A percentile compares a stretch with the other conserved stretches of the same genome.
Conservation (phyloP, 2,888 invertebrate genomes). For the Drosophila longiperda region DNA sequence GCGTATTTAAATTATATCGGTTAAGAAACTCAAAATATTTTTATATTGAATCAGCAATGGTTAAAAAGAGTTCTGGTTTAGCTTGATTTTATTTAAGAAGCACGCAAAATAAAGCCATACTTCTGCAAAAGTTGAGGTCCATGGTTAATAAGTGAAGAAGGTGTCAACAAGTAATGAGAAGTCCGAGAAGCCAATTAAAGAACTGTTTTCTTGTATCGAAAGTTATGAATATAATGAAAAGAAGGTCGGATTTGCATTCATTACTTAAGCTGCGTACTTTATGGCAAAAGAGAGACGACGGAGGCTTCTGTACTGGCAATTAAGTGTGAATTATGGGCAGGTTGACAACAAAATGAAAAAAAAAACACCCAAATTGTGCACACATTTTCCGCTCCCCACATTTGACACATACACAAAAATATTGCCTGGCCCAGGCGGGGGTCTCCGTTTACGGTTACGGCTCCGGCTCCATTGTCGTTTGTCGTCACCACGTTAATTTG, state of each 20-base stretch:
- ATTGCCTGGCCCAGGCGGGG: not conserved
- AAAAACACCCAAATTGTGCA: conserved; percentile 35
- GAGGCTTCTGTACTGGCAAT: conserved; percentile 22
- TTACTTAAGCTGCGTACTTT: conserved; percentile 30
- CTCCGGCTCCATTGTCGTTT: not conserved
- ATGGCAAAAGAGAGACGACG: not conserved
- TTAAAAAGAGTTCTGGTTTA: not conserved
- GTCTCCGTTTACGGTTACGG: not conserved
- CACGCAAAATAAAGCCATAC: not conserved
- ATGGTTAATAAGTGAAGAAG: not conserved
- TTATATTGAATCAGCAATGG: not conserved
- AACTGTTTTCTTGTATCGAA: not conserved
- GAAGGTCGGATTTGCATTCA: conserved; percentile 9
- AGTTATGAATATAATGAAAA: not conserved
- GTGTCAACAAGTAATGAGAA: not conserved
- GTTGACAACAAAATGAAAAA: conserved; percentile 31
- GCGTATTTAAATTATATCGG: not conserved
- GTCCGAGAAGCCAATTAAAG: conserved; percentile 12
- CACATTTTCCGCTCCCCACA: conserved; percentile 9
- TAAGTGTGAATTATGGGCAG: conserved; percentile 27
- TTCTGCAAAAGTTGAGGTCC: not conserved
- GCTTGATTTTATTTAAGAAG: not conserved
- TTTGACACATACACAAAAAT: conserved; percentile 22
- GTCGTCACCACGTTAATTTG: conserved; percentile 55
- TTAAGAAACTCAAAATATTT: not conserved